Base-by-base conservation (phyloP, 2,797 vertebrate genomes). In the Vultur gryphus region DNA sequence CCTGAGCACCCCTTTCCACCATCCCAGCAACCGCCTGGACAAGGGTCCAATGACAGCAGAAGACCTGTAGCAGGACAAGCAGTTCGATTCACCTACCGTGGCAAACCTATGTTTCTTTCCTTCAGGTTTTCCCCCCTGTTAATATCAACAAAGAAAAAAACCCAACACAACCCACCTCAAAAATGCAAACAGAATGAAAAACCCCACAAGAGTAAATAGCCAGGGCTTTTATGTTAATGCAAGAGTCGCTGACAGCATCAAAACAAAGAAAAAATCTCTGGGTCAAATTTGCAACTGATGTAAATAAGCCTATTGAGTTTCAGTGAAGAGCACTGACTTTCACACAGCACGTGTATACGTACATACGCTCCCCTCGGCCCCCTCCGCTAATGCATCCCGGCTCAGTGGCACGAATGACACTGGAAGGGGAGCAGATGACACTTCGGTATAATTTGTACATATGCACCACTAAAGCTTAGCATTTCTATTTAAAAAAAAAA, bases 231-330 rank as follows among this genome's bases (percentile, higher is more conserved):
- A 93, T 93, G 89, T 84, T 95, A 95, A 92, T 78, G 24, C 5
- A 35, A 66, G 61, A 84, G 87, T 78, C 15, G 10, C 49, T 87
- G 90, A 87, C 92, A 96, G 87, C 90, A 93, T 84, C 91, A 96
- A 89, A 95, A 96, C 95, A 97, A 94, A 92, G 62, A 70, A 54
- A 86, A 93, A 91, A 91, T 89, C 89, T 78, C 65, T 84, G 82
- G 82, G 81, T 92, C 82, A 87, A 78, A 95, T 96, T 93, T 92
- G 79, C 89, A 92, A 81, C 54, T 43, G 35, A 87, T 94, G 93
- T 91, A 93, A 97, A 94, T 84, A 93, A 89, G 82, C 15, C 54
- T 84, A 12, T 4, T 70, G 92, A 76, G 66, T 88, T 93, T 75
- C 84, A 88, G 51, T 8, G 44, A 86, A 11, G 78, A 84, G 48